These are phyloP conservation scores for Eupithecia subfuscata DNA, from an alignment of 2,888 invertebrate species.

Conservation along the genomic window DNA sequence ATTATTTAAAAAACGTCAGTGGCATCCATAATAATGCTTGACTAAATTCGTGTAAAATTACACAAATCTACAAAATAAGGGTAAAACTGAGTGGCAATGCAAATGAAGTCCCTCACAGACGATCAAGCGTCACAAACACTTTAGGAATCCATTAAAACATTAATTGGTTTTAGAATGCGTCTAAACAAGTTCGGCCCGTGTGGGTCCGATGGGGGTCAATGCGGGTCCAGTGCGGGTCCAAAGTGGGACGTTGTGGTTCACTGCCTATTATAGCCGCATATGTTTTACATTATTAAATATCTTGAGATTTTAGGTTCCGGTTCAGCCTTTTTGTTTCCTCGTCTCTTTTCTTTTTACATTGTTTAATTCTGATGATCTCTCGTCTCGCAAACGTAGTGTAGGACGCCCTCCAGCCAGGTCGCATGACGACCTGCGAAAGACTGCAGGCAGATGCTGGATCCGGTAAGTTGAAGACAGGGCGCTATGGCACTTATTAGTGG, in stretches of 20 bases:
- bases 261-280: neutral
- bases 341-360: neutral
- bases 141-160: slow-evolving; percentile 1
- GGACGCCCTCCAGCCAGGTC: too few species aligned
- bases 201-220: neutral
- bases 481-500: too few species aligned
- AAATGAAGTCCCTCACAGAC: neutral
- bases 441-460: too few species aligned
- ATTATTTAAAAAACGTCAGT: too few species aligned
- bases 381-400: too few species aligned
- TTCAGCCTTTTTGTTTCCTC: neutral
- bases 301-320: neutral
- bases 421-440: too few species aligned
- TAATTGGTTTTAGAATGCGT: slow-evolving; percentile 1
- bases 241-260: neutral
- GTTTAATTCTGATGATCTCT: too few species aligned
- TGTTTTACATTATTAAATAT: neutral
- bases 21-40: neutral
- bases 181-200: neutral
- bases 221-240: neutral
- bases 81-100: neutral
- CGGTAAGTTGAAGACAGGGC: too few species aligned
- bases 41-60: neutral
- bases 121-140: neutral
- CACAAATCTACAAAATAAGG: neutral